Percentiles rank a stretch among this genome's conserved stretches.
phyloP scores from a whole-genome alignment of 2,797 vertebrate genomes.

The Micrastur ruficollis region DNA sequence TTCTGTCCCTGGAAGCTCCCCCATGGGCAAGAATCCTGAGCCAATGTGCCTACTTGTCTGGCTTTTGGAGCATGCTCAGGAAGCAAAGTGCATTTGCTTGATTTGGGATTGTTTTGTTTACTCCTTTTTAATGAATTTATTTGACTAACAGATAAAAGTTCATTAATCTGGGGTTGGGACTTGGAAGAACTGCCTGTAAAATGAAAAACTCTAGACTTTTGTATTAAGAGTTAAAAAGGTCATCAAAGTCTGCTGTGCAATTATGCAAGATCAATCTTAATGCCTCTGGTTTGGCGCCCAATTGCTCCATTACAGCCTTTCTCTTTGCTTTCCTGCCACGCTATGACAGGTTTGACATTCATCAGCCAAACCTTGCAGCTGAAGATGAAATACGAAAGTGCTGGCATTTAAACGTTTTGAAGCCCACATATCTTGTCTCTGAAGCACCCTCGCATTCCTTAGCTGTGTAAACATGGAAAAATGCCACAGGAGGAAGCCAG shows the following conservation, averaged over 20 bases:
- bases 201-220: not conserved
- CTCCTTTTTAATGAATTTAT: not conserved
- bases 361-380: not conserved
- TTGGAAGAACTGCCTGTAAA: not conserved
- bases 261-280: not conserved
- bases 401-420: not conserved
- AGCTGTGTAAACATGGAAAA: conserved; percentile 21
- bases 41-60: fast-evolving
- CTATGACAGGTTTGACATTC: not conserved
- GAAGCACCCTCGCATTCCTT: not conserved
- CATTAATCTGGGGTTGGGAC: not conserved
- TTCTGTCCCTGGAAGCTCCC: not conserved
- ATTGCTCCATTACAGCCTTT: not conserved
- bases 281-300: not conserved
- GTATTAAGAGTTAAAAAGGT: not conserved
- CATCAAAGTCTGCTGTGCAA: not conserved
- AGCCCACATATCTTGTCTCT: not conserved
- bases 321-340: not conserved
- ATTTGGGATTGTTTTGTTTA: not conserved
- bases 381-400: conserved; percentile 11
- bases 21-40: not conserved
- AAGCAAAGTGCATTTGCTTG: not conserved
- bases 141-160: not conserved
- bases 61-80: not conserved
- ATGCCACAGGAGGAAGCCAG: conserved; percentile 4